Evolutionary conservation across 2,888 invertebrate species (phyloP), one percentile per base, ranked within the genome.

Genomic region (Allolobophora icterica): DNA sequence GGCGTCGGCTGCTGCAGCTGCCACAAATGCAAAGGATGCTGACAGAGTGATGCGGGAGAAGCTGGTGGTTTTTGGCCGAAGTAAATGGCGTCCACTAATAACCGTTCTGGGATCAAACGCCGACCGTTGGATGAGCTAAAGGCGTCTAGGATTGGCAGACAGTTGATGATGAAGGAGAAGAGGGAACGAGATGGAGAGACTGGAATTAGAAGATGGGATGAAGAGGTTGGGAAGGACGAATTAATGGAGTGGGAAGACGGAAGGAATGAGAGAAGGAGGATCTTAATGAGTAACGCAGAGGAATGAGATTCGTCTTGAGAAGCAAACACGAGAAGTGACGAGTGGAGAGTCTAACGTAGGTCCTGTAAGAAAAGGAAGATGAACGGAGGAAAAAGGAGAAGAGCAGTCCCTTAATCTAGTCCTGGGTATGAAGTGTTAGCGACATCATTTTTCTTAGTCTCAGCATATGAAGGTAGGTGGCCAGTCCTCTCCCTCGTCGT

Each of bases 1-100:
- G 38, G 87, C 35, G 24, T 34, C 87, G 24, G 87, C 87, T 35
- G 87, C 87, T 35, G 87, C 87, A 24, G 87, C 87, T 35, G 87
- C 87, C 13, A n/a, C 87, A 34, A 38, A 35, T 21, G 87, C 87
- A 87, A 38, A 33, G 21, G 87, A 34, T 35, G 87, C 71, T 71
- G 71, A 71, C 30, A n/a, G 11, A 8, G 71, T 8, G 71, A 71
- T 71, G 71, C 71, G 30, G 71, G 30, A 71, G 71, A 71, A 71
- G 71, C 71, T 71, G 30, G 52, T 21, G 52, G 71, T 17, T 71
- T 71, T n/a, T 71, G 11, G 71, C 1, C n/a, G 71, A 71, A 71
- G 71, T 71, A 71, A 71, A 71, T 71, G 71, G 30, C 71, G n/a
- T 71, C n/a, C 30, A 71, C 71, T 71, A 71, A 71, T 71, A 71